These are phyloP conservation scores for Halcyon leucocephala DNA, from an alignment of 2,797 vertebrate genomes.

Conservation along the genomic window DNA sequence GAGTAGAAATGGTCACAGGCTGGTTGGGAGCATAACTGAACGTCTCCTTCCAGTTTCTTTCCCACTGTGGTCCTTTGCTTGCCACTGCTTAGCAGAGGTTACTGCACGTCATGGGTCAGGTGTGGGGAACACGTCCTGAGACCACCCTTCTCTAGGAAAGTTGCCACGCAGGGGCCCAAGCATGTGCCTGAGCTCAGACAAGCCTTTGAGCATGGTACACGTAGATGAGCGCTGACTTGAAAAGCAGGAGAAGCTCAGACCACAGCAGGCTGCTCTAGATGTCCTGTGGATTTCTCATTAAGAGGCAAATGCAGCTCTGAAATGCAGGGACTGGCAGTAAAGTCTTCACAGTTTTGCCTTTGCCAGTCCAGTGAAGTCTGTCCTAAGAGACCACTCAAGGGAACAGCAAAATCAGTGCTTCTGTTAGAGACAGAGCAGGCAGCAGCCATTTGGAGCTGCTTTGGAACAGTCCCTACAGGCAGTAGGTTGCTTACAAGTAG, in stretches of 20 bases:
- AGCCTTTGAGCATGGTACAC: not conserved
- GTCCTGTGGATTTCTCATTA: not conserved
- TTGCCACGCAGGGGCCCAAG: fast-evolving
- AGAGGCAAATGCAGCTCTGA: not conserved
- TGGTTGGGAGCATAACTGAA: not conserved
- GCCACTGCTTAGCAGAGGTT: not conserved
- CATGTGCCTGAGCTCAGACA: not conserved
- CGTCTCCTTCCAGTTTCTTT: not conserved
- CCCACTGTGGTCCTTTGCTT: not conserved
- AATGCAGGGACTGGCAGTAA: not conserved
- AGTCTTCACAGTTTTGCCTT: constrained; percentile 1
- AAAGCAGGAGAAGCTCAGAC: not conserved
- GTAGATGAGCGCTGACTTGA: not conserved
- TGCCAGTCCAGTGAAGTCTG: not conserved
- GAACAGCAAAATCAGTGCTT: not conserved
- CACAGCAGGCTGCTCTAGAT: not conserved
- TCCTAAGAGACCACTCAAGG: not conserved
- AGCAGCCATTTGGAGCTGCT: not conserved
- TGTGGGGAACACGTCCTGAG: not conserved
- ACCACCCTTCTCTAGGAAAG: not conserved
- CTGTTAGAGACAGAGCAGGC: not conserved
- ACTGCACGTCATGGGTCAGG: not conserved
- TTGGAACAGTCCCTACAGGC: not conserved
- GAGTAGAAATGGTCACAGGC: not conserved
- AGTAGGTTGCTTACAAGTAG: not conserved